A percentile compares a stretch with the other conserved stretches of the same genome.
These are phyloP conservation scores for Thinocorus orbignyianus DNA, from an alignment of 2,113 vertebrate genomes.

Conservation along the genomic window DNA sequence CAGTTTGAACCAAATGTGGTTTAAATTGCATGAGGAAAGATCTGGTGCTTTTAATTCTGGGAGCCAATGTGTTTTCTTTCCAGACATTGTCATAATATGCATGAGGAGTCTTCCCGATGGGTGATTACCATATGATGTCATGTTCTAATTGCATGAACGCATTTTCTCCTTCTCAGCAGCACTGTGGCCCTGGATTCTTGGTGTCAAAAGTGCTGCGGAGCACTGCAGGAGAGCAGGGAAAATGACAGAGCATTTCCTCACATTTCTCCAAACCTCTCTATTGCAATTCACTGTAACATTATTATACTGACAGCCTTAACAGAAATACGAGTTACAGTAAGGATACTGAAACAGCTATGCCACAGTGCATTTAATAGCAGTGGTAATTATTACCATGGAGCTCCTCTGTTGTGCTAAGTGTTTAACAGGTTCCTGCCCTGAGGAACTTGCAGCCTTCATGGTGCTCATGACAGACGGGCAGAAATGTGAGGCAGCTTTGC, in stretches of 20 bases:
- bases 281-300: neutral
- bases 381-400: slow-evolving; percentile 44
- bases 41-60: neutral
- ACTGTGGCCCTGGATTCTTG: neutral
- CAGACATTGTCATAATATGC: neutral
- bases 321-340: neutral
- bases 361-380: slow-evolving; percentile 28
- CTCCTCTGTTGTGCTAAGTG: slow-evolving; percentile 46
- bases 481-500: slow-evolving; percentile 55
- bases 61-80: neutral
- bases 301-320: slow-evolving; percentile 27
- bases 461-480: slow-evolving; percentile 42
- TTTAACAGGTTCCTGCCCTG: slow-evolving; percentile 55
- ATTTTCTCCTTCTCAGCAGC: neutral
- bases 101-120: neutral
- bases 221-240: neutral
- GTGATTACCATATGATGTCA: neutral
- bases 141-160: neutral
- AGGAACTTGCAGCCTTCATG: slow-evolving; percentile 27
- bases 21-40: neutral
- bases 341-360: slow-evolving; percentile 7
- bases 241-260: neutral
- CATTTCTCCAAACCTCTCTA: neutral
- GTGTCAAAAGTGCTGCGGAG: slow-evolving; percentile 15
- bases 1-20: neutral